Percentiles rank a stretch among this genome's conserved stretches.
phyloP scores from a whole-genome alignment of 2,113 vertebrate species.

The Junco hyemalis region DNA sequence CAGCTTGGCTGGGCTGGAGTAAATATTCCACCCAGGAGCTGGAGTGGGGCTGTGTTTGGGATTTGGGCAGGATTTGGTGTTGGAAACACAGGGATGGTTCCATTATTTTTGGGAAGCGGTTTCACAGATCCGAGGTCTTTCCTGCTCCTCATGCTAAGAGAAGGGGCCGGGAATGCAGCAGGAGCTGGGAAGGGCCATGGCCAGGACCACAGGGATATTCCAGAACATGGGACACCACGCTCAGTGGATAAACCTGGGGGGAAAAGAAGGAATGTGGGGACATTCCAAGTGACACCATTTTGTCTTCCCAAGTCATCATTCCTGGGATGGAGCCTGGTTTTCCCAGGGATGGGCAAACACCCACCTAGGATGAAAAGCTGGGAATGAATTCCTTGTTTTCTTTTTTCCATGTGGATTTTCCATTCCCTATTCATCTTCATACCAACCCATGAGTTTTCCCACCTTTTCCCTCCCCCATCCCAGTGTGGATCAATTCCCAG shows the following conservation, averaged over 20 bases:
- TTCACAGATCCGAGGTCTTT: too few species aligned
- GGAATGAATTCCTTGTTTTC: not conserved
- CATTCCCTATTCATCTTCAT: not conserved
- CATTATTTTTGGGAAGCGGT: accelerated
- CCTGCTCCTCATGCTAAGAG: not conserved
- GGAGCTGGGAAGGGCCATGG: not conserved
- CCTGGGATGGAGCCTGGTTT: not conserved
- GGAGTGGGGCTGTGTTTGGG: not conserved
- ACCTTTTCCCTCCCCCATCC: not conserved
- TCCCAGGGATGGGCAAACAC: not conserved
- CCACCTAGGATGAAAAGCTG: not conserved
- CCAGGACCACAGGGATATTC: not conserved
- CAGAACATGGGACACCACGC: not conserved
- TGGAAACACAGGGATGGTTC: not conserved
- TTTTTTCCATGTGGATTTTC: not conserved
- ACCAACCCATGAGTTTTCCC: not conserved
- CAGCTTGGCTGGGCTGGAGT: not conserved
- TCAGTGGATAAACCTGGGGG: not conserved
- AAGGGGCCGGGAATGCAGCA: not conserved
- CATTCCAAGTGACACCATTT: not conserved
- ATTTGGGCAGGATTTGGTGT: not conserved
- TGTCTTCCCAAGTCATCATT: not conserved
- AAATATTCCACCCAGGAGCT: not conserved
- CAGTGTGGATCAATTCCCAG: not conserved
- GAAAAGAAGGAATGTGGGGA: not conserved